phyloP scores from a whole-genome alignment of 1,140 invertebrate species.

The Scaptomyza montana region DNA sequence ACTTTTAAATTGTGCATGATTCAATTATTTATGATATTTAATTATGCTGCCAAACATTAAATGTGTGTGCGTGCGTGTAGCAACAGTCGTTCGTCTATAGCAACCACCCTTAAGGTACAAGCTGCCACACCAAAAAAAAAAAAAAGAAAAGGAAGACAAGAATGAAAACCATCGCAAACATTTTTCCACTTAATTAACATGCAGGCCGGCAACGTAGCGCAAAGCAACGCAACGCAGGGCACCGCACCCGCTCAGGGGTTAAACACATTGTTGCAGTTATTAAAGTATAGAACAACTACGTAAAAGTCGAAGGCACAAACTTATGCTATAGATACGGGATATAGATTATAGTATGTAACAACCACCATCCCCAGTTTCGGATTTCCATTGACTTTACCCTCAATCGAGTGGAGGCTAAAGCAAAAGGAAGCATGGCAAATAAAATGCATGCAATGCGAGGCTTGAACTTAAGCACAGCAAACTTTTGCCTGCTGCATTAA shows the following conservation, averaged over 20 bases:
- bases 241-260: constrained; percentile 37
- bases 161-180: constrained; percentile 23
- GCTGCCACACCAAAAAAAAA: not conserved
- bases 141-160: constrained; percentile 4
- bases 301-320: constrained; percentile 2
- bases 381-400: constrained; percentile 36
- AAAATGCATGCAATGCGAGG: constrained; percentile 62
- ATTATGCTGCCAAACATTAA: constrained; percentile 11
- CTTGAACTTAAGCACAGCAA: constrained; percentile 21
- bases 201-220: constrained; percentile 40
- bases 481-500: constrained; percentile 75
- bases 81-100: constrained; percentile 2
- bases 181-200: constrained; percentile 77
- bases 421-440: constrained; percentile 41
- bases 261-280: constrained; percentile 75
- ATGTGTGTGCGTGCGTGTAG: not conserved
- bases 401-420: not conserved
- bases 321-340: constrained; percentile 3
- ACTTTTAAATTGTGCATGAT: constrained; percentile 32
- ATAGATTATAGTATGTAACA: not conserved
- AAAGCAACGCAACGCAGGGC: not conserved
- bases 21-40: constrained; percentile 51
- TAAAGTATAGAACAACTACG: constrained; percentile 56
- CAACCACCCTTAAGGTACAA: constrained; percentile 9
- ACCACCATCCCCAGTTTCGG: constrained; percentile 17